These are phyloP conservation scores for Dreissena rostriformis DNA, from an alignment of 1,140 invertebrate species.

Conservation along the genomic window DNA sequence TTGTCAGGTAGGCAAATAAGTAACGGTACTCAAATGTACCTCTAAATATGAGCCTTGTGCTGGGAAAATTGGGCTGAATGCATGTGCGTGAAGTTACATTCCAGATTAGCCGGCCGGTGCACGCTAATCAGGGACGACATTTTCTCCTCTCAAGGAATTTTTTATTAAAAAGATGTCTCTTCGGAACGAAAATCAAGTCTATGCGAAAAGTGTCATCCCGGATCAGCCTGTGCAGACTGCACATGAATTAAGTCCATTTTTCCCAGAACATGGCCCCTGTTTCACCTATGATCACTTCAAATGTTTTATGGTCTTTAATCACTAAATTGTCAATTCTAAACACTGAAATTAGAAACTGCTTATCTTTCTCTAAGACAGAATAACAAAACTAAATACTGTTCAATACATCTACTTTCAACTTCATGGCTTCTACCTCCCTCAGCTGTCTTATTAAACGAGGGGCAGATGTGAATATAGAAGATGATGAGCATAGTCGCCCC, in stretches of 20 bases:
- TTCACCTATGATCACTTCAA: too few relatives aligned
- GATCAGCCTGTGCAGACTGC: too few relatives aligned
- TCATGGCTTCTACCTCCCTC: constrained; percentile 13
- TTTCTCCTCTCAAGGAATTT: too few relatives aligned
- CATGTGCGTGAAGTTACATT: too few relatives aligned
- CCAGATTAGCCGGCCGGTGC: too few relatives aligned
- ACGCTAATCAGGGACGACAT: too few relatives aligned
- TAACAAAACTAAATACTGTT: not conserved
- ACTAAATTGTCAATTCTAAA: not conserved
- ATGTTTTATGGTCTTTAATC: not conserved
- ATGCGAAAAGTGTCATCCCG: too few relatives aligned
- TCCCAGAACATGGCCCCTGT: too few relatives aligned
- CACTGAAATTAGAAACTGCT: not conserved
- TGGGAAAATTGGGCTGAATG: too few relatives aligned
- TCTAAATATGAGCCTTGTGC: not conserved
- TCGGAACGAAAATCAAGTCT: too few relatives aligned
- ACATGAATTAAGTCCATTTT: too few relatives aligned
- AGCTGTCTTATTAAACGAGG: constrained; percentile 75
- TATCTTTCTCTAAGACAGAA: not conserved
- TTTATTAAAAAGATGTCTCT: too few relatives aligned
- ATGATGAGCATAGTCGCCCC: constrained; percentile 67
- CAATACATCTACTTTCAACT: not conserved
- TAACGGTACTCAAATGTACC: not conserved
- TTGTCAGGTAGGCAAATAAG: constrained; percentile 67
- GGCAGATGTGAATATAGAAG: constrained; percentile 74